Percentiles rank a stretch among this genome's conserved stretches.
Evolutionary conservation across 2,113 vertebrate genomes (phyloP).

Genomic region (Equus przewalskii): DNA sequence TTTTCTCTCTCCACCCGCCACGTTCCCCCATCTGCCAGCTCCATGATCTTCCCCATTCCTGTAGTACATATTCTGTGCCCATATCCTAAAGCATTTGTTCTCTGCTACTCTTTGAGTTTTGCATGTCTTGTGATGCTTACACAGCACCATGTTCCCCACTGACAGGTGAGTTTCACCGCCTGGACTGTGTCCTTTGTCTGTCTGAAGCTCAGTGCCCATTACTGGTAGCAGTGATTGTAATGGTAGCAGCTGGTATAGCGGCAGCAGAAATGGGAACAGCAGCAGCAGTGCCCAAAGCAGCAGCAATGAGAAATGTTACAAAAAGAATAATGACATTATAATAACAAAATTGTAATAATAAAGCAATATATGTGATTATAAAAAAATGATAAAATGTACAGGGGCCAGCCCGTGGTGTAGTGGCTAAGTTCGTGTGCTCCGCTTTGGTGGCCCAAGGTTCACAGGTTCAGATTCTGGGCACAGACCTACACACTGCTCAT

Average conservation of each 20-base stretch:
- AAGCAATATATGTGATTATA: not conserved
- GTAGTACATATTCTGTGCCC: accelerated
- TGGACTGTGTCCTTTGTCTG: not conserved
- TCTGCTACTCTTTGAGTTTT: not conserved
- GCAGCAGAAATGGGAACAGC: not conserved
- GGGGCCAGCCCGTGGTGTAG: too few species aligned
- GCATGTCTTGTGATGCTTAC: not conserved
- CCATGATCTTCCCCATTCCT: not conserved
- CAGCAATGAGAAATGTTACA: not conserved
- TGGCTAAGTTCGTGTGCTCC: too few species aligned
- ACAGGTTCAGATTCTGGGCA: too few species aligned
- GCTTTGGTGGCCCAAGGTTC: too few species aligned
- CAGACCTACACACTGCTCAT: too few species aligned
- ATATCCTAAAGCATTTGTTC: not conserved
- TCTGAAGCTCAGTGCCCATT: not conserved
- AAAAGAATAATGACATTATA: not conserved
- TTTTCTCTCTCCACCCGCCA: not conserved
- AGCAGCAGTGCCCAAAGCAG: accelerated
- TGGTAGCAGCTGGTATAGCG: not conserved
- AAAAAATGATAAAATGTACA: not conserved
- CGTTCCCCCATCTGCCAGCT: accelerated
- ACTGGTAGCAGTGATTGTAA: not conserved
- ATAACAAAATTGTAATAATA: not conserved
- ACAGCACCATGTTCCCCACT: not conserved
- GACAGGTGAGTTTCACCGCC: not conserved